phyloP scores from a whole-genome alignment of 37 sponge, comb jelly and placozoan genomes.

The Aphrocallistes beatrix region DNA sequence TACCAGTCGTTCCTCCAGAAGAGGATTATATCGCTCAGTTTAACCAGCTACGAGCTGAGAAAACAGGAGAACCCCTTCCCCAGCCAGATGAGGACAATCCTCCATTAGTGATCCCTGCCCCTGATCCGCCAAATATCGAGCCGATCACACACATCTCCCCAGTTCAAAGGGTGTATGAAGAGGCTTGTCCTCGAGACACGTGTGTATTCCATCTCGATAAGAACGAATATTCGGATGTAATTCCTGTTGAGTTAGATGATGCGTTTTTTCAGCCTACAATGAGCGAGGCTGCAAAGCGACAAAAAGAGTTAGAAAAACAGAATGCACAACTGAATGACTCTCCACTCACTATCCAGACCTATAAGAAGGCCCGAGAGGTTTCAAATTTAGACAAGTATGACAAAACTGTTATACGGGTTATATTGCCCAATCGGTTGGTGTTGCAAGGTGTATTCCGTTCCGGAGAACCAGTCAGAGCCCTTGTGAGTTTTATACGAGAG shows the following conservation, averaged over 20 bases:
- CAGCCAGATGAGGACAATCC: not conserved
- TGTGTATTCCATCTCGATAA: not conserved
- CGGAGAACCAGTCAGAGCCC: not conserved
- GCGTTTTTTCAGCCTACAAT: not conserved
- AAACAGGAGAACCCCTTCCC: not conserved
- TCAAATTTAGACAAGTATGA: not conserved
- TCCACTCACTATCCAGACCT: not conserved
- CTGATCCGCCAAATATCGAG: not conserved
- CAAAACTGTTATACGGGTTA: not conserved
- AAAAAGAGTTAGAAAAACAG: not conserved
- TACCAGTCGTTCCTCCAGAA: not conserved
- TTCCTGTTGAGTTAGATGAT: not conserved
- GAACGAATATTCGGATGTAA: not conserved
- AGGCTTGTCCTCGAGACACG: not conserved
- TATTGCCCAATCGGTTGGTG: not conserved
- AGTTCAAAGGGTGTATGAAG: not conserved
- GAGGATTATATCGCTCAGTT: constrained; percentile 7
- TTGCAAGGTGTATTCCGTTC: not conserved
- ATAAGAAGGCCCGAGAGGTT: not conserved
- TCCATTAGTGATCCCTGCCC: not conserved
- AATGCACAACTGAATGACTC: not conserved
- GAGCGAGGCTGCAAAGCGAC: not conserved
- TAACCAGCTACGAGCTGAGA: not conserved
- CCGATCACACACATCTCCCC: not conserved
- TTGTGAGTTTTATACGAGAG: not conserved